Evolutionary conservation across 2,888 invertebrate species (phyloP), one percentile per base, ranked within the genome.

Genomic region (Orgyia antiqua): DNA sequence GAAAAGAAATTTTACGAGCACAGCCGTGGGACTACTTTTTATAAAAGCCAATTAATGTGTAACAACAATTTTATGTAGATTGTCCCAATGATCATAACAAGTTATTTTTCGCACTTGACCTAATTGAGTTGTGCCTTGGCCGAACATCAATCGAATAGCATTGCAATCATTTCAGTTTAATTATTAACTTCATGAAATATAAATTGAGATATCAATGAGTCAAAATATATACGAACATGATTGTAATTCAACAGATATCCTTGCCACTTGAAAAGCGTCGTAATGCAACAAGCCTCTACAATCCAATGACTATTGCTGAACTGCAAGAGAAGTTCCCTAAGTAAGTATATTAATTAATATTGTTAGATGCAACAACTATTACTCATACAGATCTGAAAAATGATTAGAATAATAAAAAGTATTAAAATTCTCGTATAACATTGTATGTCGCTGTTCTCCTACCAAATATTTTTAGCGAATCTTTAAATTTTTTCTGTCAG

Each of bases 251-350:
- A n/a, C 67, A 95, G 94, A 94, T 94, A 56, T 95, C 95, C 4
- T 83, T 94, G 66, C 95, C 96, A 3, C 90, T 93, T 53, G 97
- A 97, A 68, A 94, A 97, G 75, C 90, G 97, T 24, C 90, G 97
- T 44, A 96, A 98, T 68, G 95, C 95, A 4, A 93, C 94, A 3
- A 92, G 92, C 45, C 87, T 97, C n/a, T 97, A 97, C 84, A 97
- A 98, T 59, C 94, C 96, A 4, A 95, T 95, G 91, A 93, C 93
- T 0, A 83, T 98, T n/a, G 72, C 78, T 1, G 89, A 97, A 52
- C 73, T 98, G 21, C 91, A 94, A 60, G 59, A 84, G 24, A 91
- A 90, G 51, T 96, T 93, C 80, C 91, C 93, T 0, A 91, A 68
- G 87, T 83, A 60, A 38, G 59, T 64, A 36, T 24, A 3, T 6